A percentile compares a stretch with the other conserved stretches of the same genome.
Evolutionary conservation across 37 sponge, comb jelly and placozoan genomes (phyloP).

Genomic region (Geodia barretti): DNA sequence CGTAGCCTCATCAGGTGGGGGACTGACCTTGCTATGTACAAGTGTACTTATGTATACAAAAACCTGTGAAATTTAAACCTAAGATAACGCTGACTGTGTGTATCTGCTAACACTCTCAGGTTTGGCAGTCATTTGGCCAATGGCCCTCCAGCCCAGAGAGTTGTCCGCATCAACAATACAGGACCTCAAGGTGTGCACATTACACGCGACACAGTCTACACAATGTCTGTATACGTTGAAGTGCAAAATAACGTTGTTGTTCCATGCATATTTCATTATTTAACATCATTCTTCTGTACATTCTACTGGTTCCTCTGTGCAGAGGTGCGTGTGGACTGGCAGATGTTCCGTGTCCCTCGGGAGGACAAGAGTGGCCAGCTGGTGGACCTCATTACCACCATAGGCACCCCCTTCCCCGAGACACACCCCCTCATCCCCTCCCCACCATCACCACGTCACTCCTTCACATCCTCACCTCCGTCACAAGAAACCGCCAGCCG

Average conservation of each 20-base stretch:
- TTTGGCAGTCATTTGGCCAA: slow-evolving; percentile 50
- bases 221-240: too few relatives aligned
- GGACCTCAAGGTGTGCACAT: slow-evolving; percentile 50
- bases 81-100: too few relatives aligned
- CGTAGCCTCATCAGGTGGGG: slow-evolving; percentile 47
- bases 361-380: slow-evolving; percentile 61
- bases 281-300: not conserved
- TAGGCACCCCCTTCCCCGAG: slow-evolving; percentile 65
- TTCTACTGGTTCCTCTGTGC: not conserved
- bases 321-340: slow-evolving; percentile 69
- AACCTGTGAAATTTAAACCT: too few relatives aligned
- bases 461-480: not conserved
- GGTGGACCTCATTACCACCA: slow-evolving; percentile 48
- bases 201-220: not conserved
- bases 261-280: not conserved
- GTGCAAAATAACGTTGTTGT: too few relatives aligned
- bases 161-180: slow-evolving; percentile 49
- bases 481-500: too few relatives aligned
- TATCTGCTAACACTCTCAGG: slow-evolving; percentile 30
- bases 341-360: slow-evolving; percentile 40
- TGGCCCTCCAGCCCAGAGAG: slow-evolving; percentile 31
- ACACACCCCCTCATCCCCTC: not conserved
- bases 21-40: too few relatives aligned
- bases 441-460: not conserved
- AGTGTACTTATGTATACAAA: too few relatives aligned